Evolutionary conservation across 2,797 vertebrate genomes (phyloP), one percentile per base, ranked within the genome.

Genomic region (Esox masquinongy): DNA sequence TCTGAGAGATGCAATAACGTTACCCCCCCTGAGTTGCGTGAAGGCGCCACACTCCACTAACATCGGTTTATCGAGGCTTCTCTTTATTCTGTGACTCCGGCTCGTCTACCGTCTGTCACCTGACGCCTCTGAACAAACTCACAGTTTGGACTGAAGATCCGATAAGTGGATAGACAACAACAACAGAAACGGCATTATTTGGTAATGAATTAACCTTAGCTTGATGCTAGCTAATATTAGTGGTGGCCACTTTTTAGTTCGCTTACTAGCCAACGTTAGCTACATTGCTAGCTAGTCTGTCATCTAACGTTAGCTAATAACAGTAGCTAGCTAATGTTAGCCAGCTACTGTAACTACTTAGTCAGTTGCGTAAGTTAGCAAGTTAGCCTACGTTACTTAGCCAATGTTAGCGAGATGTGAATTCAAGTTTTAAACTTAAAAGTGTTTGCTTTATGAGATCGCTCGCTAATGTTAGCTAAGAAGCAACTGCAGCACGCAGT

Each of bases 1-100:
- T 43, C 24, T 36, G 51, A 24, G 51, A 24, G 34, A 26, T 78
- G 80, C 43, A 79, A 51, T 81, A 77, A 47, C 43, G 43, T 39
- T 39, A 39, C 4, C 43, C 74, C 73, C 7, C 43, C 5, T 2
- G 50, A 24, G 29, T 64, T 64, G 49, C 73, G 50, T 72, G 73
- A 67, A 76, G 79, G 79, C 79, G 76, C 73, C 69, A 64, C 64
- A 51, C 70, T 68, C 68, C 68, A 69, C 67, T 74, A 59, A 29
- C 19, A 49, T 68, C 73, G 36, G 73, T 49, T 51, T 34, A 61
- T 29, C 26, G 53, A 59, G 68, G 76, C 76, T 77, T 69, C 53
- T 74, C 73, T 75, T 31, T 63, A 68, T 75, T 67, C 19, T 36
- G 26, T 39, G 73, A 61, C 64, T 77, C 79, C 43, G 43, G 43